A percentile compares a stretch with the other conserved stretches of the same genome.
Evolutionary conservation across 2,888 invertebrate species (phyloP).

Genomic region (Ceriagrion tenellum): DNA sequence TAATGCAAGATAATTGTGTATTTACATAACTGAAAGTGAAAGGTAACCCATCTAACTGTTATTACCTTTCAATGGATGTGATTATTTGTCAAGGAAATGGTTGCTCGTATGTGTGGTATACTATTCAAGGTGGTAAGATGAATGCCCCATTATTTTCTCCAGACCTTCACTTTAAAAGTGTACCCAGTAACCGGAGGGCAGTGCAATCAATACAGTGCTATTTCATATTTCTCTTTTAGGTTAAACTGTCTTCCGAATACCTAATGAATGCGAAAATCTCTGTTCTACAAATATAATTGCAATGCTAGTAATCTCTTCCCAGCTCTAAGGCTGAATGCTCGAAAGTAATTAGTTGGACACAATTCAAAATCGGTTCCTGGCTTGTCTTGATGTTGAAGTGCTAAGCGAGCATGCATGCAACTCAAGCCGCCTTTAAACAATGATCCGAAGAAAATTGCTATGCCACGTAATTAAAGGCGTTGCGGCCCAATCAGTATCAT

Average conservation of each 20-base stretch:
- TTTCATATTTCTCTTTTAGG: not conserved
- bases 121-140: not conserved
- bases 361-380: not conserved
- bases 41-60: not conserved
- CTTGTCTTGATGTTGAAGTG: not conserved
- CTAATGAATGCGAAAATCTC: not conserved
- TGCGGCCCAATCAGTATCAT: not conserved
- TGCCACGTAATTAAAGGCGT: not conserved
- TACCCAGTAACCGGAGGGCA: slow-evolving; percentile 33
- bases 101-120: not conserved
- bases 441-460: not conserved
- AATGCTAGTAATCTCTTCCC: not conserved
- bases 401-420: not conserved
- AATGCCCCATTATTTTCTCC: not conserved
- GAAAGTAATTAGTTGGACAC: not conserved
- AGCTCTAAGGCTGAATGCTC: not conserved
- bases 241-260: slow-evolving; percentile 39
- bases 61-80: not conserved
- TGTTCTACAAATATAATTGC: not conserved
- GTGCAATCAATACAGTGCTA: slow-evolving; percentile 11
- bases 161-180: not conserved
- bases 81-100: not conserved
- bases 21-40: not conserved
- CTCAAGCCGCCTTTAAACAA: not conserved
- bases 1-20: not conserved